phyloP scores from a whole-genome alignment of 2,888 invertebrate genomes.

The Drosophila neutralis region DNA sequence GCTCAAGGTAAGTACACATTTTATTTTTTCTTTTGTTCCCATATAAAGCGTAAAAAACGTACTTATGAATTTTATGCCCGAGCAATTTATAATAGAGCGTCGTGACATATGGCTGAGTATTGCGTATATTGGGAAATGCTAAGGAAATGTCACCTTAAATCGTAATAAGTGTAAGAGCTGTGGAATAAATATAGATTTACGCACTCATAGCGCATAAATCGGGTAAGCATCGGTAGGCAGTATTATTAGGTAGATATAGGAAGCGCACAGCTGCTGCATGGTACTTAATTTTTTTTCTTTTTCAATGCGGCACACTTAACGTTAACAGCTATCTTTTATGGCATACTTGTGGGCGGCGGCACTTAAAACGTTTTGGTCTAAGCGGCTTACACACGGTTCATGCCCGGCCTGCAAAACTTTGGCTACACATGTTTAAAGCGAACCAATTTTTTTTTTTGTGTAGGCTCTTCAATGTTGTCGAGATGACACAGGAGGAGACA shows the following conservation, averaged over 20 bases:
- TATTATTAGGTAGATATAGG: slow-evolving; percentile 25
- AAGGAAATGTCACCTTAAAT: slow-evolving; percentile 49
- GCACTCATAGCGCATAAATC: slow-evolving; percentile 42
- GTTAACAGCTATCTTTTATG: slow-evolving; percentile 60
- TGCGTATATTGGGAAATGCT: not conserved
- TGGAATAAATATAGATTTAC: slow-evolving; percentile 48
- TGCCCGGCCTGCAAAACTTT: slow-evolving; percentile 28
- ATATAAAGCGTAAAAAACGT: not conserved
- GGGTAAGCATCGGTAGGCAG: slow-evolving; percentile 46
- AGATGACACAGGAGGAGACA: slow-evolving; percentile 14
- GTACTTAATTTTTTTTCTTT: slow-evolving; percentile 55
- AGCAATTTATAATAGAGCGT: slow-evolving; percentile 12
- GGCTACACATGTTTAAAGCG: slow-evolving; percentile 29
- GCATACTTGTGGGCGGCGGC: slow-evolving; percentile 42
- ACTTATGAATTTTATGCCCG: not conserved
- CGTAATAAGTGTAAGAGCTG: slow-evolving; percentile 54
- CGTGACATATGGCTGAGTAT: slow-evolving; percentile 1
- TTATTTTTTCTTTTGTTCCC: slow-evolving; percentile 3
- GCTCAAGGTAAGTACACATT: no score
- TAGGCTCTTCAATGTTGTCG: slow-evolving; percentile 4
- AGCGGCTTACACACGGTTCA: slow-evolving; percentile 60
- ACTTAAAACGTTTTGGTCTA: slow-evolving; percentile 57
- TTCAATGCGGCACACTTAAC: slow-evolving; percentile 53
- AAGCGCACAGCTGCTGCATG: slow-evolving; percentile 42
- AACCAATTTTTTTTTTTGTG: slow-evolving; percentile 15